phyloP scores from a whole-genome alignment of 2,888 invertebrate species.

The Calliphora vomitoria region DNA sequence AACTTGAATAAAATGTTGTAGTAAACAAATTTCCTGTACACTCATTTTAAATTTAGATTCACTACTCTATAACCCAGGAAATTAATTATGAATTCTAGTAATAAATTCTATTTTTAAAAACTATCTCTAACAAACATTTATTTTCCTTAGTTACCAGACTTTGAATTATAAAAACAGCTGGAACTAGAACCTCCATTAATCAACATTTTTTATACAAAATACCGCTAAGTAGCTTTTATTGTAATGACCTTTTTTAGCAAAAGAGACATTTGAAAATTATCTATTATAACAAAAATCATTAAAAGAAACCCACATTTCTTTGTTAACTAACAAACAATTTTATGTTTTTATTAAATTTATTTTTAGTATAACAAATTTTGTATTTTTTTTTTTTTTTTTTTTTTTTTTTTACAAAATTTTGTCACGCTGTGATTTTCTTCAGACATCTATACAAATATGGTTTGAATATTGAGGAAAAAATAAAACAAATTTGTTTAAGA shows the following conservation, averaged over 20 bases:
- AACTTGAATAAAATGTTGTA: too few relatives aligned
- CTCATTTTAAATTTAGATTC: too few relatives aligned
- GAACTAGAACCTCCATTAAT: not conserved
- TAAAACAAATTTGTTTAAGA: not conserved
- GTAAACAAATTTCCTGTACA: too few relatives aligned
- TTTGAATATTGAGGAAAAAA: not conserved
- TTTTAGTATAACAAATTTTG: too few relatives aligned
- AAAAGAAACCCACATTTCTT: constrained; percentile 6
- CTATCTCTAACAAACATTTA: too few relatives aligned
- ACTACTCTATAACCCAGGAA: too few relatives aligned
- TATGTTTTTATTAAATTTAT: not conserved
- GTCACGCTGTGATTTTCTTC: not conserved
- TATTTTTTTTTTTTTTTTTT: too few relatives aligned
- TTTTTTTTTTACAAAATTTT: constrained; percentile 8
- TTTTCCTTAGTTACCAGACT: too few relatives aligned
- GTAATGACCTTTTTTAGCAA: not conserved
- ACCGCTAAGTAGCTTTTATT: not conserved
- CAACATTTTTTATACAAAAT: not conserved
- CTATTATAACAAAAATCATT: not conserved
- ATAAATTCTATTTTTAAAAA: too few relatives aligned
- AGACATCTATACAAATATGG: not conserved
- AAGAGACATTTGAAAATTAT: constrained; percentile 7
- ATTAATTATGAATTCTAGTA: too few relatives aligned
- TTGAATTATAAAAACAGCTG: not conserved
- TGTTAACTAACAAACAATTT: not conserved